These are phyloP conservation scores for Lepus oiostolus DNA, from an alignment of 2,797 vertebrate species.

Conservation along the genomic window DNA sequence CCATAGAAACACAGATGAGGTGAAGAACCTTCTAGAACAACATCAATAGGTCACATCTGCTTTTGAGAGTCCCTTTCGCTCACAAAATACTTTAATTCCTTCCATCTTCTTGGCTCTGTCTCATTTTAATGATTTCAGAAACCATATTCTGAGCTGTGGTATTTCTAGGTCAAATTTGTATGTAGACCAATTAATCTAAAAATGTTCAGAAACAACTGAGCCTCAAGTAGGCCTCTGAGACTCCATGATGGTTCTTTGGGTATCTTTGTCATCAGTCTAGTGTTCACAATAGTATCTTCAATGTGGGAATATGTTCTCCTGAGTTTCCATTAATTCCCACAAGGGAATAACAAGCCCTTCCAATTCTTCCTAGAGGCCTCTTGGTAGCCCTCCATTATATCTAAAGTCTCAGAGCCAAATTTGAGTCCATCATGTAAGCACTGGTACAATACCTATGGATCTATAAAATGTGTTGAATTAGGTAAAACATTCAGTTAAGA, in stretches of 20 bases:
- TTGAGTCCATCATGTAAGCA: constrained; percentile 12
- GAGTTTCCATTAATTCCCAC: constrained; percentile 28
- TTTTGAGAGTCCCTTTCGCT: not conserved
- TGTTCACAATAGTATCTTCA: constrained; percentile 49
- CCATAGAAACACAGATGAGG: not conserved
- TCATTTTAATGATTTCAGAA: constrained; percentile 54
- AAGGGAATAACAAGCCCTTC: constrained; percentile 36
- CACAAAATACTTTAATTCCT: constrained; percentile 28
- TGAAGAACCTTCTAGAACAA: constrained; percentile 31
- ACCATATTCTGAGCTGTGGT: constrained; percentile 19
- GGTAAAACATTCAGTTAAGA: constrained; percentile 65
- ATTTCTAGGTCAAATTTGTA: constrained; percentile 42
- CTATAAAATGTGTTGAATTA: constrained; percentile 68
- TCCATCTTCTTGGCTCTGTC: constrained; percentile 5
- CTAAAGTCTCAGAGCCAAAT: constrained; percentile 57
- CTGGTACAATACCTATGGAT: constrained; percentile 59
- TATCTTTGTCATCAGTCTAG: not conserved
- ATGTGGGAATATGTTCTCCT: constrained; percentile 37
- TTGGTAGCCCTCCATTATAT: constrained; percentile 16
- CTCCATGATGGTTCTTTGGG: not conserved
- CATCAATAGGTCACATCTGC: not conserved
- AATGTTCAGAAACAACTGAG: not conserved
- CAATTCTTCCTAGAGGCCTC: constrained; percentile 30
- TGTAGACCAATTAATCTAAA: not conserved
- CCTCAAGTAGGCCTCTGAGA: not conserved